Evolutionary conservation across 2,113 vertebrate genomes (phyloP).

Genomic region (Cercopithecus mona): DNA sequence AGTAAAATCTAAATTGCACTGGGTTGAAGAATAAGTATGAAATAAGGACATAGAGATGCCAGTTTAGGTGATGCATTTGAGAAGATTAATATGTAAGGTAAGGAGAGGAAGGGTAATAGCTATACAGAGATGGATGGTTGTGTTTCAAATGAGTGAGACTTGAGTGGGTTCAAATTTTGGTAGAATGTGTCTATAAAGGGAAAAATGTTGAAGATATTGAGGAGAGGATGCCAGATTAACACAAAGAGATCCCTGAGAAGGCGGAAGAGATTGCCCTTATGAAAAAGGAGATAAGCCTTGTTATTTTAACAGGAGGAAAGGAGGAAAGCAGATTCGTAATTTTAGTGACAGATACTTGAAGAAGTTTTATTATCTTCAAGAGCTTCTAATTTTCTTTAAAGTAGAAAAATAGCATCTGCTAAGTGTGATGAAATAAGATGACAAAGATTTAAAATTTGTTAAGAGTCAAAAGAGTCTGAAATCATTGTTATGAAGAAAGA

Average conservation of each 20-base stretch:
- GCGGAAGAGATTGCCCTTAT: background rate
- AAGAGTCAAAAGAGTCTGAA: background rate
- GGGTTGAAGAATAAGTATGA: background rate
- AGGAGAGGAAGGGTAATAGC: background rate
- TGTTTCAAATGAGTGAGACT: background rate
- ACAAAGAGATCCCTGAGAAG: background rate
- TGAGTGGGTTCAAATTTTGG: background rate
- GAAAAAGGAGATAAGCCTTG: background rate
- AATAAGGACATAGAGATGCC: background rate
- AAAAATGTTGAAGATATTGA: background rate
- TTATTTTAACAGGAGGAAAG: background rate
- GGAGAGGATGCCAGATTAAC: background rate
- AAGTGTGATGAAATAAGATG: background rate
- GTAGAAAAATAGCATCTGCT: background rate
- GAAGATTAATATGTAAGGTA: background rate
- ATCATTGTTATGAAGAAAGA: background rate
- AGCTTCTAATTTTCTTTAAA: background rate
- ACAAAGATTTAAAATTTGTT: background rate
- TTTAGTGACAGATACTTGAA: background rate
- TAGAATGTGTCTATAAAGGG: background rate
- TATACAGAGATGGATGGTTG: background rate
- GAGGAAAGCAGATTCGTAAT: background rate
- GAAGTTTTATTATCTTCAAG: background rate
- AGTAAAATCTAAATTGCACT: background rate
- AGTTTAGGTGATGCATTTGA: too few relatives aligned